Percentiles rank a stretch among this genome's conserved stretches.
Evolutionary conservation across 2,113 vertebrate genomes (phyloP).

Genomic region (Dromiciops gliroides): DNA sequence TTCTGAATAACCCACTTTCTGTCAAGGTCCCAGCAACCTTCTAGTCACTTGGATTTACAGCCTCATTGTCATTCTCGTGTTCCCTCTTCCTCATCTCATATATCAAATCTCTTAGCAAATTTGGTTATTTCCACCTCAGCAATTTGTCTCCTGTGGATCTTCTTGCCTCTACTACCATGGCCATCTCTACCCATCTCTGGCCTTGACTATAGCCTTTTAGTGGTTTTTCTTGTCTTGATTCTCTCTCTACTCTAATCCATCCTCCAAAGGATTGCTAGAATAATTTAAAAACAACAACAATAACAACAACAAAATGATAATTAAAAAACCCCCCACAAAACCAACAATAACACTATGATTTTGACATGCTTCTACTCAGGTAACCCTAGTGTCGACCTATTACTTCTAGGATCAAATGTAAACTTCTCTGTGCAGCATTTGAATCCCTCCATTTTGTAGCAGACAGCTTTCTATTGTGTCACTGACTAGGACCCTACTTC

Average conservation of each 20-base stretch:
- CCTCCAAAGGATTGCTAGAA: neutral
- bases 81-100: neutral
- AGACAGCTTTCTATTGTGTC: neutral
- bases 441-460: neutral
- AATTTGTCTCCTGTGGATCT: neutral
- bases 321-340: neutral
- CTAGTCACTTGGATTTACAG: neutral
- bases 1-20: neutral
- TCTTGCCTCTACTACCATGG: neutral
- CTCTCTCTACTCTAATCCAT: neutral
- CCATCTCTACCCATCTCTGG: neutral
- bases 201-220: neutral
- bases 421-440: neutral
- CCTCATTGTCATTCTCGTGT: neutral
- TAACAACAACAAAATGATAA: too few species aligned
- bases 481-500: neutral
- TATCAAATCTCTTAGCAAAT: neutral
- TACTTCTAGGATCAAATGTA: neutral
- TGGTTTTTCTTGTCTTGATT: neutral
- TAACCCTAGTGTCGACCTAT: neutral
- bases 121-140: neutral
- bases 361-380: neutral
- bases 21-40: neutral
- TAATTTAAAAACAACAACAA: too few species aligned
- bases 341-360: neutral